Percentiles rank a stretch among this genome's conserved stretches.
Conservation (phyloP, 2,113 vertebrate genomes). For the Serinus canaria region DNA sequence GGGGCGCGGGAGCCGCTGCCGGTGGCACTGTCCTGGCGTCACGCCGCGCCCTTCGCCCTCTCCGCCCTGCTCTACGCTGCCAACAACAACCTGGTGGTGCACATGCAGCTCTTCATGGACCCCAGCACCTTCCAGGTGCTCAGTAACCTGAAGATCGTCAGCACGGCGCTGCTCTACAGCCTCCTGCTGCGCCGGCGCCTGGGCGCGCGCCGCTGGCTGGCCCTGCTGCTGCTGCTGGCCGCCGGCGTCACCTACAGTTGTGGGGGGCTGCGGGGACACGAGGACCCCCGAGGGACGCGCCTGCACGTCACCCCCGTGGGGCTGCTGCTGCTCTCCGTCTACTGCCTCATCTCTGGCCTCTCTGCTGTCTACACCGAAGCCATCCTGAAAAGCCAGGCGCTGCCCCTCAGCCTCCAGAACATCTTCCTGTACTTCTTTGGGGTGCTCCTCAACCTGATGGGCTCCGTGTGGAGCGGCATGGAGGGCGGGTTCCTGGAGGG, state of each 20-base stretch:
- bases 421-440: slow-evolving; percentile 90
- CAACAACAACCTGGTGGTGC: slow-evolving; percentile 94
- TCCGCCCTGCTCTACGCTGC: slow-evolving; percentile 89
- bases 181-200: slow-evolving; percentile 81
- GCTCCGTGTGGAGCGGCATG: slow-evolving; percentile 64
- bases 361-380: slow-evolving; percentile 90
- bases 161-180: slow-evolving; percentile 87
- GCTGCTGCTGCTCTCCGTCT: slow-evolving; percentile 78
- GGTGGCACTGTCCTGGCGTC: slow-evolving; percentile 1
- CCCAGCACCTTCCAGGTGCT: slow-evolving; percentile 93
- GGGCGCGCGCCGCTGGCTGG: slow-evolving; percentile 74
- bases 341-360: slow-evolving; percentile 86
- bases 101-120: slow-evolving; percentile 94
- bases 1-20: not conserved
- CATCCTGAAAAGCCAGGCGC: slow-evolving; percentile 83
- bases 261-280: slow-evolving; percentile 71
- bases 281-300: not conserved
- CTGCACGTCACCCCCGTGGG: slow-evolving; percentile 82
- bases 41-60: slow-evolving; percentile 79
- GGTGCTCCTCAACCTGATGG: slow-evolving; percentile 78
- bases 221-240: slow-evolving; percentile 80
- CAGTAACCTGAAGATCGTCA: slow-evolving; percentile 91
- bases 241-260: slow-evolving; percentile 84
- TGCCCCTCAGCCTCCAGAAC: slow-evolving; percentile 91
- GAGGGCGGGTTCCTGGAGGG: slow-evolving; percentile 79